phyloP scores from a whole-genome alignment of 2,797 vertebrate genomes.

The Gouania willdenowi region DNA sequence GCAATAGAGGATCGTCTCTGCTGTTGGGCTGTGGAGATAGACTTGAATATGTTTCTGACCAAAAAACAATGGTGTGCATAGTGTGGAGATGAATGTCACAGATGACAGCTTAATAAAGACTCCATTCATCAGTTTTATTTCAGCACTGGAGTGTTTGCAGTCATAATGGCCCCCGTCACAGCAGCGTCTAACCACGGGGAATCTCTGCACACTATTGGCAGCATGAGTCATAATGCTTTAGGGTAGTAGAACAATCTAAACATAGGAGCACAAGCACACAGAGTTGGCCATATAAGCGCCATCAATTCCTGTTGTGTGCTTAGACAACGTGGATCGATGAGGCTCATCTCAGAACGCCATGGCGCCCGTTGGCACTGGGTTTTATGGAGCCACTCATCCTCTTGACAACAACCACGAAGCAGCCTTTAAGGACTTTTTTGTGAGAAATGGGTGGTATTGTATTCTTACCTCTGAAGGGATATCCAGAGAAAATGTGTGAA shows the following conservation, averaged over 20 bases:
- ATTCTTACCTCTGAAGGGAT: slow-evolving; percentile 14
- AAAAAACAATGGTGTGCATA: not conserved
- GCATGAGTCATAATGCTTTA: slow-evolving; percentile 45
- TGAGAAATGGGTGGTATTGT: slow-evolving; percentile 50
- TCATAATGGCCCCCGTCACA: slow-evolving; percentile 32
- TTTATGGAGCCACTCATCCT: slow-evolving; percentile 69
- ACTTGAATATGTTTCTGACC: slow-evolving; percentile 1
- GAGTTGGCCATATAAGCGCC: slow-evolving; percentile 22
- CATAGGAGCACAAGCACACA: slow-evolving; percentile 40
- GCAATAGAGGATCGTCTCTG: too few species aligned
- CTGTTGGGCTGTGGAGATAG: too few species aligned
- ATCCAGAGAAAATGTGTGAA: not conserved
- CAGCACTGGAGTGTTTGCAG: not conserved
- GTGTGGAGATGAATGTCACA: not conserved
- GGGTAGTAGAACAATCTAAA: slow-evolving; percentile 43
- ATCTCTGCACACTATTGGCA: slow-evolving; percentile 26
- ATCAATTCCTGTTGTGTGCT: slow-evolving; percentile 48
- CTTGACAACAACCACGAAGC: slow-evolving; percentile 48
- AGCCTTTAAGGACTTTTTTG: slow-evolving; percentile 32
- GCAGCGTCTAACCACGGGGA: slow-evolving; percentile 35
- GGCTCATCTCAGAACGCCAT: slow-evolving; percentile 51
- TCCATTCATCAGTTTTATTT: not conserved
- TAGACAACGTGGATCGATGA: slow-evolving; percentile 56
- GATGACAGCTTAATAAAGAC: slow-evolving; percentile 7
- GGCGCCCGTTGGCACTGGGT: slow-evolving; percentile 48